Evolutionary conservation across 2,888 invertebrate genomes (phyloP), one percentile per base, ranked within the genome.

Genomic region (Bombyx huttoni): DNA sequence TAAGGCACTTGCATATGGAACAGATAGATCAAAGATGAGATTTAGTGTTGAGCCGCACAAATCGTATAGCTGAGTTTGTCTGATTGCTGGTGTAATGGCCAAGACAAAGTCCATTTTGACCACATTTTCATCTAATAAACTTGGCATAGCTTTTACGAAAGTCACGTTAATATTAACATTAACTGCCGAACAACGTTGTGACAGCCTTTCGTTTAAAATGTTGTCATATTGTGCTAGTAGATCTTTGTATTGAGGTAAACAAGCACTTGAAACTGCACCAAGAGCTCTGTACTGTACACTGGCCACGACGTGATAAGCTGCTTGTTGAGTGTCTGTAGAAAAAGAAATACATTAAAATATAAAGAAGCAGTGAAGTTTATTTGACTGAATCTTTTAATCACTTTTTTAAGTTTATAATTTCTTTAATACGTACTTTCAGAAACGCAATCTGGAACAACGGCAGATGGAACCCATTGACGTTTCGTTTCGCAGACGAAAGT

Each of bases 161-260:
- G 96, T 94, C 0, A 98, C 98, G 68, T 97, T 97, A 90, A 98
- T 97, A 72, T 96, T 95, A 0, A 98, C 96, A 67, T 97, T 97
- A 49, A 97, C 96, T 5, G 96, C 96, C 0, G 98, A 98, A 77
- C 98, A 98, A 62, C 97, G 92, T 70, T 96, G 95, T 0, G 97
- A 96, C 12, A 98, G 87, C 56, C 96, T 90, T 53, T 90, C 91
- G 66, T 97, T 97, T 3, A 98, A 86, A 48, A 93, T 92, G 34
- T 87, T 81, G 64, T 96, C 96, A 68, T 95, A 94, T 70, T 96
- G 95, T 0, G 94, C 89, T 57, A 96, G 89, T 12, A 95, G 86
- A 58, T 96, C 96, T 62, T 94, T 94, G 73, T 97, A 97, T 72
- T 96, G 95, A 1, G 92, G 92, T 51, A 97, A 85, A 73, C 97